Conservation (phyloP, 2,797 vertebrate genomes). For the Cryptoblepharus egeriae region DNA sequence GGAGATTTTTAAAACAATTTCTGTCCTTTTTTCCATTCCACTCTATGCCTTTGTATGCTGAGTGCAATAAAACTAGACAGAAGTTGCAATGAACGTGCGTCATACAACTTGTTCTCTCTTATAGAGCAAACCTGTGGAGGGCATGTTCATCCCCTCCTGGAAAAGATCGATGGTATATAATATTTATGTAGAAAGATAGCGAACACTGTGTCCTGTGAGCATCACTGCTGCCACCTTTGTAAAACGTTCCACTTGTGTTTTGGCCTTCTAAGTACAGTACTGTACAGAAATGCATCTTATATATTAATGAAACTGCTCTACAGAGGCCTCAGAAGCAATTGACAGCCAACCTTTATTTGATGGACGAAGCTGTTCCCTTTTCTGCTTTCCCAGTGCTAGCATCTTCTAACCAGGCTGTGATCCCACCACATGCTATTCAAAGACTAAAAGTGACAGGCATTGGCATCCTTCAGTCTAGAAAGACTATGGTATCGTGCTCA, state of each 20-base stretch:
- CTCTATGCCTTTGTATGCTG: neutral
- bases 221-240: neutral
- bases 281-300: neutral
- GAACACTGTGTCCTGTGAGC: neutral
- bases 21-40: slow-evolving; percentile 11
- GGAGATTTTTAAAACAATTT: neutral
- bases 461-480: too few relatives aligned
- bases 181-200: neutral
- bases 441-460: too few relatives aligned
- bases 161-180: neutral
- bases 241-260: neutral
- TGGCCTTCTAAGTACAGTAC: slow-evolving; percentile 1
- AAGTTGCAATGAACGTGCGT: neutral
- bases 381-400: neutral
- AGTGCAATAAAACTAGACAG: neutral
- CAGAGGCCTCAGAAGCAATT: neutral
- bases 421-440: neutral
- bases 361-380: neutral
- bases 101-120: neutral
- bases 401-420: neutral
- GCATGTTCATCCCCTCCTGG: neutral
- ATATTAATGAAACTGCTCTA: neutral
- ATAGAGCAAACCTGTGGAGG: rapidly evolving
- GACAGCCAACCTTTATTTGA: neutral
- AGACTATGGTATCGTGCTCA: too few relatives aligned